These are phyloP conservation scores for Sisor rabdophorus DNA, from an alignment of 2,113 vertebrate genomes.

Conservation along the genomic window DNA sequence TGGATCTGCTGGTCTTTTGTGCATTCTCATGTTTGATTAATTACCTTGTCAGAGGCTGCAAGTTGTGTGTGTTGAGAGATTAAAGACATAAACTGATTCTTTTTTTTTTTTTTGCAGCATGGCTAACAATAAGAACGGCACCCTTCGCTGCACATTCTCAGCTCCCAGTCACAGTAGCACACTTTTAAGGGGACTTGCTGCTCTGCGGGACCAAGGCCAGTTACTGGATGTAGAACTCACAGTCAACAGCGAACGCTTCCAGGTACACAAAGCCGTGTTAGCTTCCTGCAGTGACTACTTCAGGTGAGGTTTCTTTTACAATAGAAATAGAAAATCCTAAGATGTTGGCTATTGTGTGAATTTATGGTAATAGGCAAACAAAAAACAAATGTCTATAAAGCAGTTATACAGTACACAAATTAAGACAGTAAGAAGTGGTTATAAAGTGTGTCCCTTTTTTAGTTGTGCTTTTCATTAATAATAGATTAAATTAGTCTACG, in stretches of 20 bases:
- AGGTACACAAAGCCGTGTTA: slow-evolving; percentile 93
- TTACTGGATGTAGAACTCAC: slow-evolving; percentile 91
- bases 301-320: slow-evolving; percentile 70
- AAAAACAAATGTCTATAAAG: background rate
- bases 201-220: slow-evolving; percentile 86
- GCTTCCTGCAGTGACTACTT: slow-evolving; percentile 99
- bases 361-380: too few relatives aligned
- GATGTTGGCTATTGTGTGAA: background rate
- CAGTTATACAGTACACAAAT: background rate
- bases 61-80: slow-evolving; percentile 1
- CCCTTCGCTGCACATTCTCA: slow-evolving; percentile 89
- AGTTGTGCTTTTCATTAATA: slow-evolving; percentile 4
- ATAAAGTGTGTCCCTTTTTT: background rate
- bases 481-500: slow-evolving; percentile 5
- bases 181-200: slow-evolving; percentile 87
- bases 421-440: background rate
- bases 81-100: slow-evolving; percentile 34
- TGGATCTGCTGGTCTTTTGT: background rate
- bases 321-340: background rate
- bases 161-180: slow-evolving; percentile 86
- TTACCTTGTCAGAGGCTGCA: slow-evolving; percentile 1
- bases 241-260: slow-evolving; percentile 87
- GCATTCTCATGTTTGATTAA: background rate
- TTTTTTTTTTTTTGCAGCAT: slow-evolving; percentile 73
- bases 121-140: slow-evolving; percentile 88